phyloP scores from a whole-genome alignment of 2,113 vertebrate genomes.

The Neotoma lepida region DNA sequence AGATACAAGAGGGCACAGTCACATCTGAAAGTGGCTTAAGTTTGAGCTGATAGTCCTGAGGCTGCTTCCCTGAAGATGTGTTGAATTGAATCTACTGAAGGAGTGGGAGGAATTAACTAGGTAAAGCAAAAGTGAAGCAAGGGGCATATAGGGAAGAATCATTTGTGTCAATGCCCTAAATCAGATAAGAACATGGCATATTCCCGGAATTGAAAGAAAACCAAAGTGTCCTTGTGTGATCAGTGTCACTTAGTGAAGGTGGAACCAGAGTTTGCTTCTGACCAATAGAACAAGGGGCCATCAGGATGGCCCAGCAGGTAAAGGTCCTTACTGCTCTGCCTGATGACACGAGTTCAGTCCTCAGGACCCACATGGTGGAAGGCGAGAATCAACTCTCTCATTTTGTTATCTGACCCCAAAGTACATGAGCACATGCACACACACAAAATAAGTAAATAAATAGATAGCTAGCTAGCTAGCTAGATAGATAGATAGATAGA shows the following conservation, averaged over 20 bases:
- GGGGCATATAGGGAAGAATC: background rate
- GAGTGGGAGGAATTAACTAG: background rate
- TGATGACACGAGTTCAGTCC: background rate
- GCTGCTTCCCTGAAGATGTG: background rate
- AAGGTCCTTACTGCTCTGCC: background rate
- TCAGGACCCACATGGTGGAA: background rate
- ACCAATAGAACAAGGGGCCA: background rate
- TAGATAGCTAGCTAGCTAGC: no score
- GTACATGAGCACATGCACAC: background rate
- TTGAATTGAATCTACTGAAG: background rate
- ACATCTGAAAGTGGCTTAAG: background rate
- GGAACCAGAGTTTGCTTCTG: background rate
- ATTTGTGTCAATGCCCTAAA: background rate
- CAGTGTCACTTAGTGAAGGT: background rate
- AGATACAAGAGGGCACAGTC: background rate
- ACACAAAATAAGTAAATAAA: background rate
- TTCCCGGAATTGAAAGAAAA: slow-evolving; percentile 10
- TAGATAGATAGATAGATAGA: no score
- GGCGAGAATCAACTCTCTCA: background rate
- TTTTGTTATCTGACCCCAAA: background rate
- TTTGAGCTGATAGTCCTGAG: background rate
- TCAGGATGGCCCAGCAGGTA: background rate
- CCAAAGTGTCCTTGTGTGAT: background rate
- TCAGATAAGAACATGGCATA: background rate
- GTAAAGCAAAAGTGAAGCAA: background rate